Evolutionary conservation across 2,888 invertebrate genomes (phyloP).

Genomic region (Piscicola geometra): DNA sequence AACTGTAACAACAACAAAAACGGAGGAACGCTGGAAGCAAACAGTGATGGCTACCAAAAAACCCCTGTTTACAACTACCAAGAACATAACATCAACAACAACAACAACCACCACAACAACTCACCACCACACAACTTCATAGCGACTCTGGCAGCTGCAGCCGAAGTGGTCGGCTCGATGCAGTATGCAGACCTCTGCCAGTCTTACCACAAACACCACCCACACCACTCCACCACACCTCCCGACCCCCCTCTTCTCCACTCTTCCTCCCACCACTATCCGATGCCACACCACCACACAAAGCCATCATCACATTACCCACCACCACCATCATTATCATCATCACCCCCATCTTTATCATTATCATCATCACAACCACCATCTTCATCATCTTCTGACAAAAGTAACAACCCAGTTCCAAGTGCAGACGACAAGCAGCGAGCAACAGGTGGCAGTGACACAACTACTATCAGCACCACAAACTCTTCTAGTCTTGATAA

Average conservation of each 20-base stretch:
- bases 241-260: too few species aligned
- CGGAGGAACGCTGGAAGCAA: background rate
- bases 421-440: background rate
- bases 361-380: background rate
- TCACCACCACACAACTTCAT: background rate
- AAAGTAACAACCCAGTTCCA: background rate
- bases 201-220: background rate
- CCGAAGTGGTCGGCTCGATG: background rate
- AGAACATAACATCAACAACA: background rate
- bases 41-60: background rate
- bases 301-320: too few species aligned
- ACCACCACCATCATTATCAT: slow-evolving; percentile 1
- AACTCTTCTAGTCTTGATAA: too few species aligned
- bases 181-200: background rate
- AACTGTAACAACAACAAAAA: background rate
- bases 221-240: background rate
- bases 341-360: slow-evolving; percentile 5
- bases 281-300: too few species aligned
- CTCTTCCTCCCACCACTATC: too few species aligned
- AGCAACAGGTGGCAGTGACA: too few species aligned
- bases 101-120: background rate
- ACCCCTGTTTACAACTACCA: background rate
- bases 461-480: too few species aligned
- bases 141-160: background rate
- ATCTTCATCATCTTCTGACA: too few species aligned